Evolutionary conservation across 2,113 vertebrate species (phyloP).

Genomic region (Microcebus lehilahytsara): DNA sequence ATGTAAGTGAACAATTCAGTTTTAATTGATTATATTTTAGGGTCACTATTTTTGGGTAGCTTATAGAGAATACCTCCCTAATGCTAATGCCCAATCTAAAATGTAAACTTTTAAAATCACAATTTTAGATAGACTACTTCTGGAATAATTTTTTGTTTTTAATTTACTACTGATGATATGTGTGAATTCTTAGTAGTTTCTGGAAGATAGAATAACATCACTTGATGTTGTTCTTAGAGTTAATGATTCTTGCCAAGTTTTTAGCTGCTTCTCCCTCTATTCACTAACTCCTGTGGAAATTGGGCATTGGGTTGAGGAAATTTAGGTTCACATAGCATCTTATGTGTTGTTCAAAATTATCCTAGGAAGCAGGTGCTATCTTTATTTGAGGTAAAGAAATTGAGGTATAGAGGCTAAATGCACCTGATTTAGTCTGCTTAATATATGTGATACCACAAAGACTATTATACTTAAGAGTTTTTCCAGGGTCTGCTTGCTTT

Average conservation of each 20-base stretch:
- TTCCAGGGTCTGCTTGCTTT: neutral
- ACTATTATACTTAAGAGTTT: neutral
- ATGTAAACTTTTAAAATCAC: neutral
- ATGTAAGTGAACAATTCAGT: neutral
- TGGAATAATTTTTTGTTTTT: neutral
- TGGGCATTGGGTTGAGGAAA: neutral
- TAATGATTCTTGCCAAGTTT: neutral
- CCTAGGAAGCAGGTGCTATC: neutral
- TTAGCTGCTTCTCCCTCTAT: neutral
- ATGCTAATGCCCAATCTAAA: neutral
- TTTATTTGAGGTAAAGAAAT: neutral
- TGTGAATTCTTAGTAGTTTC: neutral
- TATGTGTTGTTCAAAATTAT: neutral
- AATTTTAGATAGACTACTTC: neutral
- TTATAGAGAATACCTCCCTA: neutral
- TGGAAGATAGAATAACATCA: neutral
- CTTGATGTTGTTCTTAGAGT: neutral
- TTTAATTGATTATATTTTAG: constrained; percentile 11
- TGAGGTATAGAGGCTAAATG: neutral
- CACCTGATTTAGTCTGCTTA: neutral
- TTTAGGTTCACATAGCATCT: neutral
- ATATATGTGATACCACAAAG: no score
- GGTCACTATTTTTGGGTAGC: neutral
- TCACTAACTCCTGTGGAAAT: neutral
- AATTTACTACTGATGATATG: neutral